phyloP scores from a whole-genome alignment of 2,888 invertebrate genomes.

The Eupeodes latifasciatus region DNA sequence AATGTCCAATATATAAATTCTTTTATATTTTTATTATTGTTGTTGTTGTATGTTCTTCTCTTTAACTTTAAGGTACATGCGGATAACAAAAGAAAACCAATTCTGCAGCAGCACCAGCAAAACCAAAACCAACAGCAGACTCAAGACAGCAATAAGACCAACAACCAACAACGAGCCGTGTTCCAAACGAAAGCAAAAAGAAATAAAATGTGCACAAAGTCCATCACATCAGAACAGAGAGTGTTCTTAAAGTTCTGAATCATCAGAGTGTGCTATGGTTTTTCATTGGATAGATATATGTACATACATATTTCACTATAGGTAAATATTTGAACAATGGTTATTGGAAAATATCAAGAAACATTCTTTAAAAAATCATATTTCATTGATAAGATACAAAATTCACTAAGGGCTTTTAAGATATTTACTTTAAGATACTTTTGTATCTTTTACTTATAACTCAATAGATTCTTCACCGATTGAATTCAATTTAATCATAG shows the following conservation, averaged over 20 bases:
- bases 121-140: no score
- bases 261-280: slow-evolving; percentile 53
- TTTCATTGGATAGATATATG: slow-evolving; percentile 10
- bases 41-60: slow-evolving; percentile 3
- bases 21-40: slow-evolving; percentile 26
- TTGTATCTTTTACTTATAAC: slow-evolving; percentile 36
- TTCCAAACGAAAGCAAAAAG: slow-evolving; percentile 32
- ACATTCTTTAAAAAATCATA: slow-evolving; percentile 18
- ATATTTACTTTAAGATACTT: slow-evolving; percentile 38
- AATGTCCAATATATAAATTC: slow-evolving; percentile 60
- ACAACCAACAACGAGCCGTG: slow-evolving; percentile 24
- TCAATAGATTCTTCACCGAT: neutral
- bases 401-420: slow-evolving; percentile 14
- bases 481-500: neutral
- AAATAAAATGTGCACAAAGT: slow-evolving; percentile 57
- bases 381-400: slow-evolving; percentile 40
- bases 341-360: slow-evolving; percentile 43
- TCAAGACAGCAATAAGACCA: slow-evolving; percentile 34
- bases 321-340: slow-evolving; percentile 25
- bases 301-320: slow-evolving; percentile 14
- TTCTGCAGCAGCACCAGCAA: slow-evolving; percentile 42
- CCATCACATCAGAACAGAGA: slow-evolving; percentile 19
- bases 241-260: slow-evolving; percentile 73
- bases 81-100: slow-evolving; percentile 72
- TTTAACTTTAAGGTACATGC: slow-evolving; percentile 45